Evolutionary conservation across 2,888 invertebrate species (phyloP).

Genomic region (Poecilobothrus nobilitatus): DNA sequence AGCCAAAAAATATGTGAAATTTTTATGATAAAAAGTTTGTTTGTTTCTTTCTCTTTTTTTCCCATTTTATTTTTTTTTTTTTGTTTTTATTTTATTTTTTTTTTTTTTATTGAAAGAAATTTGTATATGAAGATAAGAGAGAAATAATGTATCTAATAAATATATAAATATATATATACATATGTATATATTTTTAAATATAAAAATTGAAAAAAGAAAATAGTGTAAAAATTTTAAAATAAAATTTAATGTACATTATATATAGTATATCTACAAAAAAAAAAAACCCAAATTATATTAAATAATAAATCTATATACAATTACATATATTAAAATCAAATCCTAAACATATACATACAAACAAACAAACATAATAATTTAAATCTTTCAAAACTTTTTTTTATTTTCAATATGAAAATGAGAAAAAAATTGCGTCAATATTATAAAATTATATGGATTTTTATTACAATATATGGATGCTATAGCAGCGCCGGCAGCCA

Average conservation of each 20-base stretch:
- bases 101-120: no score
- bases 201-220: no score
- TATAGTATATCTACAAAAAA: no score
- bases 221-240: no score
- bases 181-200: no score
- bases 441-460: constrained; percentile 19
- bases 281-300: no score
- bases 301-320: no score
- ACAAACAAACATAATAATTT: not conserved
- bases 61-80: not conserved
- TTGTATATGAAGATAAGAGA: no score
- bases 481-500: constrained; percentile 14
- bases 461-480: constrained; percentile 15
- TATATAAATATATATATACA: not conserved
- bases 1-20: constrained; percentile 1
- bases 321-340: not conserved
- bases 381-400: not conserved
- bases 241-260: no score
- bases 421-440: constrained; percentile 16
- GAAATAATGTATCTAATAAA: not conserved
- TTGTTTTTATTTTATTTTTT: not conserved
- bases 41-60: not conserved
- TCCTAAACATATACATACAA: not conserved
- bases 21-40: not conserved
- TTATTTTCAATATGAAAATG: not conserved